phyloP scores from a whole-genome alignment of 2,797 vertebrate genomes.

The Lateolabrax maculatus region DNA sequence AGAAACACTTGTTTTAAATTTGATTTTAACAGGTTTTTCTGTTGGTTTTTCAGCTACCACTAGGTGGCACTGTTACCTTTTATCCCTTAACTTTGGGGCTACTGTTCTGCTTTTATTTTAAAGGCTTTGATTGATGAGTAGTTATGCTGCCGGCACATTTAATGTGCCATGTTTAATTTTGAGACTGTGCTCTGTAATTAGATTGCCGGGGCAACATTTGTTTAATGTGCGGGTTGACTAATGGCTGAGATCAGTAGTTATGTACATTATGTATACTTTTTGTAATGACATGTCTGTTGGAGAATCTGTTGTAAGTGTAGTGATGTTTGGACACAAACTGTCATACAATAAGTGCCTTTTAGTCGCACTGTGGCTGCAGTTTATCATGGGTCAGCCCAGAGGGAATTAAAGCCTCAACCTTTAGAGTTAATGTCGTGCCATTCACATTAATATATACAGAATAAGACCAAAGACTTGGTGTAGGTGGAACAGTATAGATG shows the following conservation, averaged over 20 bases:
- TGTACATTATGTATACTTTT: neutral
- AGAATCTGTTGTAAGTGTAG: slow-evolving; percentile 8
- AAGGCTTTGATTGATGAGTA: slow-evolving; percentile 38
- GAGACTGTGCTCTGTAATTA: neutral
- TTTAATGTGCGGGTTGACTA: neutral
- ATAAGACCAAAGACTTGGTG: slow-evolving; percentile 26
- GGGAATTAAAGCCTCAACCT: slow-evolving; percentile 11
- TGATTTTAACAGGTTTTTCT: neutral
- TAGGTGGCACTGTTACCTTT: slow-evolving; percentile 55
- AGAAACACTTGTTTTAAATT: slow-evolving; percentile 7
- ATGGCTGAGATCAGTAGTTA: neutral
- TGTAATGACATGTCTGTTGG: neutral
- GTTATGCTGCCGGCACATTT: slow-evolving; percentile 13
- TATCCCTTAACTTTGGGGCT: slow-evolving; percentile 28
- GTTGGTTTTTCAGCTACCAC: slow-evolving; percentile 43
- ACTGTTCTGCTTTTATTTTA: slow-evolving; percentile 38
- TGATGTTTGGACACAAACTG: slow-evolving; percentile 11
- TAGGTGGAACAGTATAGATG: neutral
- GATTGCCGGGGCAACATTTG: neutral
- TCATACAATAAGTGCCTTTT: slow-evolving; percentile 35
- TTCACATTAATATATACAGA: neutral
- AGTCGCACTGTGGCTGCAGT: slow-evolving; percentile 9
- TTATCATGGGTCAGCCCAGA: neutral
- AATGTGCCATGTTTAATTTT: slow-evolving; percentile 15
- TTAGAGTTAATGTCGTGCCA: neutral